These are phyloP conservation scores for Daphoenositta chrysoptera DNA, from an alignment of 2,113 vertebrate species.

Conservation along the genomic window DNA sequence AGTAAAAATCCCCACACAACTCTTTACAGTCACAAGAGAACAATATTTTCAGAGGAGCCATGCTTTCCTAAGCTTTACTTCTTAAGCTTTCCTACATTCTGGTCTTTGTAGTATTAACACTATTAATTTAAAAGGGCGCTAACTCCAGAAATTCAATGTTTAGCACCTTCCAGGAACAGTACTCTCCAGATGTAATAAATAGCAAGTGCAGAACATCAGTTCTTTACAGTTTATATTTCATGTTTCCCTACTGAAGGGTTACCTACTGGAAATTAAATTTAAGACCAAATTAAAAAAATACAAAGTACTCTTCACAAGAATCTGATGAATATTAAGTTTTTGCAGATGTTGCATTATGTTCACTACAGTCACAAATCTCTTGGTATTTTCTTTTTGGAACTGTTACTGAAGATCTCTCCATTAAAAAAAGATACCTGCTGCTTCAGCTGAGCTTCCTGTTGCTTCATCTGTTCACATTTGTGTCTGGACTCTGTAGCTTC, in stretches of 20 bases:
- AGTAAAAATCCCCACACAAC: background rate
- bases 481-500: conserved; percentile 93
- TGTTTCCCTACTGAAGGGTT: background rate
- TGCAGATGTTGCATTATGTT: background rate
- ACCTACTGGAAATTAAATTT: background rate
- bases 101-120: background rate
- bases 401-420: background rate
- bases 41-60: background rate
- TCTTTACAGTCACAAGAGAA: background rate
- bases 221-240: background rate
- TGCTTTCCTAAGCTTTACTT: background rate
- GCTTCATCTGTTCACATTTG: conserved; percentile 97
- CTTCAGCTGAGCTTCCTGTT: conserved; percentile 94
- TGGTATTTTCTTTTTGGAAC: background rate
- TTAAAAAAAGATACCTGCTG: conserved; percentile 81
- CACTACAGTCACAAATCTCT: background rate
- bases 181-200: background rate
- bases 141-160: background rate
- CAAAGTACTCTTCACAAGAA: background rate
- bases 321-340: background rate
- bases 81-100: background rate
- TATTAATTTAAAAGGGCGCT: background rate
- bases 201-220: background rate
- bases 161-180: background rate
- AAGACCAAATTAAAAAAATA: background rate